Base-by-base conservation (phyloP, 2,888 invertebrate genomes). In the Spodoptera picta region DNA sequence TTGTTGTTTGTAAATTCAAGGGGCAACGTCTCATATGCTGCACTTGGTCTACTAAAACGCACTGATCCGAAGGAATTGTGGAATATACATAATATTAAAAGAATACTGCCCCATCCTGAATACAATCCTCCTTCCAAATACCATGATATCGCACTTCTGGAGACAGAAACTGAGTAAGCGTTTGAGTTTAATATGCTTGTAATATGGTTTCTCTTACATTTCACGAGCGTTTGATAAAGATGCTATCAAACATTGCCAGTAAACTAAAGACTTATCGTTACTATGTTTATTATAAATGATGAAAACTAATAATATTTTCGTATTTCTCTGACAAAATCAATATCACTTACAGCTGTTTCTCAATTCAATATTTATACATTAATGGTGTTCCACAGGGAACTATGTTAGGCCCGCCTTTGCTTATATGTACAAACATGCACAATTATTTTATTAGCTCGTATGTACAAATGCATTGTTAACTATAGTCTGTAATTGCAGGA, bases 141-240 rank as follows among this genome's bases (percentile, higher is more conserved):
- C 63, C 76, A 89, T 58, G 90, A 89, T 49, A 88, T 90, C 14
- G 89, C 88, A 0, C 72, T 90, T 0, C 47, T 89, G 4, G 74
- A 87, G 81, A 86, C 19, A 63, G 67, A 59, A 49, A 64, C 59
- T 27, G 66, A 82, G 80, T 75, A 48, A 61, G 69, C 42, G 2
- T 36, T 19, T 36, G 6, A 9, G 9, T 36, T 36, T 31, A 31
- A 31, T 31, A 6, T 0, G 4, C 5, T 6, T 31, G 4, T 19
- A 19, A 27, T 27, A 4, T 27, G 5, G 4, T 27, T 27, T 27
- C 27, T 27, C 2, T 27, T 3, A 27, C 5, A 27, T 5, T 27
- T 27, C 27, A 27, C 27, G 3, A 27, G 27, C 27, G 27, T 27
- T 27, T 27, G 3, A 27, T 27, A 27, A 5, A 27, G 5, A 3